Base-by-base conservation (phyloP, 2,797 vertebrate species). In the Miichthys miiuy region DNA sequence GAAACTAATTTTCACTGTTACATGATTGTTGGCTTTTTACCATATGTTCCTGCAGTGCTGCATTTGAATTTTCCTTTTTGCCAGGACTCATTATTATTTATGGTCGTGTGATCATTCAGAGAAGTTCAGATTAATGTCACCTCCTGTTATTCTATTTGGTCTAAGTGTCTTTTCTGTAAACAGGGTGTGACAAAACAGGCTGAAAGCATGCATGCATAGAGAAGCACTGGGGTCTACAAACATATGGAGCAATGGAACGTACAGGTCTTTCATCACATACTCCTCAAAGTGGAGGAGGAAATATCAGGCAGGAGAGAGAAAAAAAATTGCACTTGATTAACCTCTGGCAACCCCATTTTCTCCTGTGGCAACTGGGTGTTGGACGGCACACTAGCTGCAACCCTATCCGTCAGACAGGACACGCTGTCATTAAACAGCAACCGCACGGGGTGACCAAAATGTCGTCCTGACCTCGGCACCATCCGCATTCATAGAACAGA, bases 271-370 rank as follows among this genome's bases (percentile, higher is more conserved):
- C 51, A 75, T 55, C 54, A 75, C 63, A 77, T 34, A 46, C 69
- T 64, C 44, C 38, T 55, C 56, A 81, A 79, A 83, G 79, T 67
- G 64, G 77, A 83, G 67, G 73, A 79, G 74, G 77, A 79, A 78
- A 91, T 83, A 89, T 75, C 70, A 82, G 77, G 66, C 46, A 66
- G 55, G 20, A 64, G 75, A 66, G 70, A 88, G 84, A 70, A 78
- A 89, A 79, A 79, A 88, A 92, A 93, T 89, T 89, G 87, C 85
- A 92, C 90, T 92, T 94, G 82, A 93, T 94, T 94, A 93, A 94
- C 92, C 94, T 89, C 54, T 34, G 47, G 80, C 82, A 91, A 93
- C 92, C 92, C 88, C 90, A 93, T 92, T 93, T 93, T 92, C 89
- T 91, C 80, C 82, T 68, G 78, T 82, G 75, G 77, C 48, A 75